Percentiles rank a stretch among this genome's conserved stretches.
These are phyloP conservation scores for silkworm (Bombyx mori) DNA, from an alignment of 1,140 invertebrate genomes.

Conservation along the genomic window ASM3026992v2 NC_085123.1:9714001-9714500, in stretches of 20 bases:
- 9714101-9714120: too few relatives aligned
- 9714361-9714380: conserved; percentile 7
- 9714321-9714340: not conserved
- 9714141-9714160: too few relatives aligned
- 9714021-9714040: too few relatives aligned
- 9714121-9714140: too few relatives aligned
- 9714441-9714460: conserved; percentile 23
- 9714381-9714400: conserved; percentile 13
- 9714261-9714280: not conserved
- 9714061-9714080: too few relatives aligned
- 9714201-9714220: not conserved
- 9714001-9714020: too few relatives aligned
- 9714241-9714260: not conserved
- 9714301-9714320: not conserved
- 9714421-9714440: conserved; percentile 17
- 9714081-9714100: too few relatives aligned
- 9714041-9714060: too few relatives aligned
- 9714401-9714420: conserved; percentile 18
- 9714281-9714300: not conserved
- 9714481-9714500: conserved; percentile 2
- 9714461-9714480: conserved; percentile 19
- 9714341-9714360: not conserved
- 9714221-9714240: not conserved
- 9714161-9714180: too few relatives aligned
- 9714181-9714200: not conserved